These are phyloP conservation scores for Cydia amplana DNA, from an alignment of 1,140 invertebrate species.

Conservation along the genomic window DNA sequence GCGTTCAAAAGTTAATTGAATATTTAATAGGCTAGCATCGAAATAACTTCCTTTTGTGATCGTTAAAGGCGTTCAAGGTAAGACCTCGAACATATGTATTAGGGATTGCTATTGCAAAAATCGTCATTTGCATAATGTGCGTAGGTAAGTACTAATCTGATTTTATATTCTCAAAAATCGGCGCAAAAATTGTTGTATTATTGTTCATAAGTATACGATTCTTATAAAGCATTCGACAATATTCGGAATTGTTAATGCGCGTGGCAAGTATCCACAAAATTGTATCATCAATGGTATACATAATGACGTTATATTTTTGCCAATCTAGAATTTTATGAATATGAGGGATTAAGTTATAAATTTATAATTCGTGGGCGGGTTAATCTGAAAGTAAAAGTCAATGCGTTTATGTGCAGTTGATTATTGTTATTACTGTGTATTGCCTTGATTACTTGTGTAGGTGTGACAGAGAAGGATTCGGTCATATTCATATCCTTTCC, in stretches of 20 bases:
- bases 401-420: background rate
- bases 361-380: background rate
- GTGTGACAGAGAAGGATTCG: slow-evolving; percentile 3
- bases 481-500: background rate
- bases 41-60: slow-evolving; percentile 21
- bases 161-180: no score
- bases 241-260: no score
- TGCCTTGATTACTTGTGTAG: background rate
- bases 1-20: slow-evolving; percentile 30
- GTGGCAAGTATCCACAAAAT: no score
- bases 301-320: no score
- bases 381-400: background rate
- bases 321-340: no score
- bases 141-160: no score
- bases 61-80: slow-evolving; percentile 8
- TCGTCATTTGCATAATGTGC: no score
- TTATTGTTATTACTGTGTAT: background rate
- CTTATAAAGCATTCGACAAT: no score
- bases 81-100: background rate
- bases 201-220: no score
- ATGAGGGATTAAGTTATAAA: no score
- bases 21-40: slow-evolving; percentile 28
- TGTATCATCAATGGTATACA: no score
- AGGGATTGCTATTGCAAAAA: background rate
- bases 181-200: no score